These are phyloP conservation scores for Drosophila sucinea DNA, from an alignment of 1,140 invertebrate species.

Conservation along the genomic window DNA sequence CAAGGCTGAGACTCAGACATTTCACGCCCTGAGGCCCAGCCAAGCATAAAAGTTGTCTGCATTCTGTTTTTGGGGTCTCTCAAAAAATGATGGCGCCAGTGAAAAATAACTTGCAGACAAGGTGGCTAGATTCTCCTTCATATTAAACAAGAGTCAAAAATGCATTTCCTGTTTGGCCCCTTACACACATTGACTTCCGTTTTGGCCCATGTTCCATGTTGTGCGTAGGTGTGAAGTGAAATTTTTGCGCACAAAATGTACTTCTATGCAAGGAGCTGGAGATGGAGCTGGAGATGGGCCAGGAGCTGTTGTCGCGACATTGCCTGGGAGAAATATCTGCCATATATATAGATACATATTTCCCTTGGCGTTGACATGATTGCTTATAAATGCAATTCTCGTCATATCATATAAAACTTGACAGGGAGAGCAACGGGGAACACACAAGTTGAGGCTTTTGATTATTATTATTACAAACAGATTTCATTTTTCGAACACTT, in stretches of 20 bases:
- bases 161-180: constrained; percentile 66
- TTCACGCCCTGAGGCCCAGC: constrained; percentile 49
- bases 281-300: constrained; percentile 22
- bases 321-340: constrained; percentile 27
- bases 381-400: constrained; percentile 79
- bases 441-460: constrained; percentile 46
- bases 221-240: constrained; percentile 72
- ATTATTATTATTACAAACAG: constrained; percentile 79
- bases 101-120: constrained; percentile 44
- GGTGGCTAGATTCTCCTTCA: constrained; percentile 24
- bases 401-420: constrained; percentile 62
- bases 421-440: constrained; percentile 4
- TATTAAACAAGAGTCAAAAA: constrained; percentile 44
- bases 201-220: constrained; percentile 54
- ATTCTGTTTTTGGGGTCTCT: constrained; percentile 17
- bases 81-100: constrained; percentile 20
- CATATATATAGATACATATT: constrained; percentile 29
- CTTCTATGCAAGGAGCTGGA: constrained; percentile 1
- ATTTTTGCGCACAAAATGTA: constrained; percentile 25
- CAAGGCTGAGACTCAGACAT: constrained; percentile 33
- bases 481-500: constrained; percentile 49
- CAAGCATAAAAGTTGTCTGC: constrained; percentile 64
- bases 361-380: constrained; percentile 73
- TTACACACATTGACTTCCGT: constrained; percentile 55
- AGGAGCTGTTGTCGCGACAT: constrained; percentile 14